Evolutionary conservation across 2,797 vertebrate genomes (phyloP).

Genomic region (Pantherophis alleghaniensis): DNA sequence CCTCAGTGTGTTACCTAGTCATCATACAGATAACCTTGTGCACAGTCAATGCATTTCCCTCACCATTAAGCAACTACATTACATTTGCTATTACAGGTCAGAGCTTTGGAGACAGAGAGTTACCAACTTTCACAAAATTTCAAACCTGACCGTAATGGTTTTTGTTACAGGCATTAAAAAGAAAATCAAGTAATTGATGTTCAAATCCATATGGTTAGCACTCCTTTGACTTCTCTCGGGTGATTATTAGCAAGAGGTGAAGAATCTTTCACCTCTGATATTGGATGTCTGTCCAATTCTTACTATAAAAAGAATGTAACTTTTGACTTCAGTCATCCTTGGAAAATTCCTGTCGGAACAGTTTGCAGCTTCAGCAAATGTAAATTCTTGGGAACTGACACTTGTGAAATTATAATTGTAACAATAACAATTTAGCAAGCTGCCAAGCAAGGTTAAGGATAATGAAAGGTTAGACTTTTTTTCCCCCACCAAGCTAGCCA

Average conservation of each 20-base stretch:
- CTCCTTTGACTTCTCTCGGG: background rate
- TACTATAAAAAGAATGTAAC: slow-evolving; percentile 10
- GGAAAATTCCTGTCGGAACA: slow-evolving; percentile 48
- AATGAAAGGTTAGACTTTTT: slow-evolving; percentile 7
- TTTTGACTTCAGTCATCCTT: slow-evolving; percentile 42
- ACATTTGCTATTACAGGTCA: background rate
- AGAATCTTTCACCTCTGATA: background rate
- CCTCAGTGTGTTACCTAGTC: background rate
- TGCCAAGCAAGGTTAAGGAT: slow-evolving; percentile 38
- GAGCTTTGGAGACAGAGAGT: background rate
- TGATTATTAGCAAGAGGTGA: background rate
- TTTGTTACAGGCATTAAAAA: background rate
- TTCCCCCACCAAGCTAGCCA: background rate
- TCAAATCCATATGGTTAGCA: background rate
- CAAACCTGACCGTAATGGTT: background rate
- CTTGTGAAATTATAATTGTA: slow-evolving; percentile 51
- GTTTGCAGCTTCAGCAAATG: slow-evolving; percentile 44
- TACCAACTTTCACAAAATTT: background rate
- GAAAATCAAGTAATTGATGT: background rate
- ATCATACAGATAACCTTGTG: background rate
- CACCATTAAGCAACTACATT: background rate
- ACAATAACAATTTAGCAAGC: slow-evolving; percentile 55
- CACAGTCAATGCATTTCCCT: background rate
- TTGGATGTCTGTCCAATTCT: background rate
- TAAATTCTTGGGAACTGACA: slow-evolving; percentile 56